phyloP scores from a whole-genome alignment of 2,888 invertebrate species.

The Lamellibrachia columna region DNA sequence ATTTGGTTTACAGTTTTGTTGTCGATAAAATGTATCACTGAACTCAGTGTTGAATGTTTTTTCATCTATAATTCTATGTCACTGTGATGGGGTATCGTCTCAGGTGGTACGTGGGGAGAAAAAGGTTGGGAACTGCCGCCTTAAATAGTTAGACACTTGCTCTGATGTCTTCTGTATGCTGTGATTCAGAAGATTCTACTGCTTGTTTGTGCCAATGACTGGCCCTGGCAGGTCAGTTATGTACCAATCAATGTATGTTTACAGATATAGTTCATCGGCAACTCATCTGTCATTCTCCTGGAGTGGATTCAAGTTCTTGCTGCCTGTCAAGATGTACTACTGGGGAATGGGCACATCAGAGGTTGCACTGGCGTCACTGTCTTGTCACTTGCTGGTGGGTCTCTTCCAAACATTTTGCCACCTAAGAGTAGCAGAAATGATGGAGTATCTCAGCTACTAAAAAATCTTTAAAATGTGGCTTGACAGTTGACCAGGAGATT shows the following conservation, averaged over 20 bases:
- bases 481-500: no score
- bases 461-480: no score
- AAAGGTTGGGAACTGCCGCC: no score
- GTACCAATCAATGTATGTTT: not conserved
- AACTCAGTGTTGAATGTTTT: no score
- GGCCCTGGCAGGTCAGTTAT: not conserved
- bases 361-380: not conserved
- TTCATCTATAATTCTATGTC: no score
- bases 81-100: no score
- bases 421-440: not conserved
- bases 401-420: not conserved
- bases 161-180: not conserved
- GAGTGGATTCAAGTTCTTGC: conserved; percentile 3
- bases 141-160: not conserved
- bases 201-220: not conserved
- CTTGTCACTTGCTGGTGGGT: not conserved
- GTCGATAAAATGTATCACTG: no score
- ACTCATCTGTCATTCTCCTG: not conserved
- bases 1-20: no score
- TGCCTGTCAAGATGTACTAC: not conserved
- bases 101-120: no score
- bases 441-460: no score
- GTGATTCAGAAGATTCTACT: not conserved
- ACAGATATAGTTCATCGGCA: not conserved
- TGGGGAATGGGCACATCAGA: not conserved